These are phyloP conservation scores for Oryzias javanicus DNA, from an alignment of 2,113 vertebrate species.

Conservation along the genomic window DNA sequence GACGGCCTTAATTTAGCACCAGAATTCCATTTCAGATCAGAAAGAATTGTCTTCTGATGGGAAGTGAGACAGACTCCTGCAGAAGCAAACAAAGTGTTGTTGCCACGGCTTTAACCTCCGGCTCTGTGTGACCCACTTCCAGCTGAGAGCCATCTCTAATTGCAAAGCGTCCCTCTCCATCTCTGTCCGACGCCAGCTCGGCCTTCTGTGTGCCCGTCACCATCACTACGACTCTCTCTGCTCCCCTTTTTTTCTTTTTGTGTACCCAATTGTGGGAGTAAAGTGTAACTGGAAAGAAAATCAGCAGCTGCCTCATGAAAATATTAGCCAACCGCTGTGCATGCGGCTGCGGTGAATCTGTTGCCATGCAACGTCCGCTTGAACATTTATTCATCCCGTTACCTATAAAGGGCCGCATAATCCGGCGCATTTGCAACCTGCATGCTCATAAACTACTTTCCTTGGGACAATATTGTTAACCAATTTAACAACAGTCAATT, in stretches of 20 bases:
- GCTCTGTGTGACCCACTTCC: conserved; percentile 67
- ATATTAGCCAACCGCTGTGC: too few species aligned
- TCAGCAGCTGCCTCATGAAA: too few species aligned
- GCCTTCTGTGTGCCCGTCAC: neutral
- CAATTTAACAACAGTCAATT: too few species aligned
- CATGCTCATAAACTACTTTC: too few species aligned
- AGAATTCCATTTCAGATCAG: conserved; percentile 47
- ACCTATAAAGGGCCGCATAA: too few species aligned
- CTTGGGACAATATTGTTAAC: too few species aligned
- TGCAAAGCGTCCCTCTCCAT: conserved; percentile 9
- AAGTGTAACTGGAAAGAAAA: neutral
- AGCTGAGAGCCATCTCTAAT: conserved; percentile 42
- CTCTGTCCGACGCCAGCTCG: neutral
- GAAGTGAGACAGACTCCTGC: conserved; percentile 34
- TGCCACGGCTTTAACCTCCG: conserved; percentile 54
- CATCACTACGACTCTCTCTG: neutral
- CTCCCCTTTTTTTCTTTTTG: neutral
- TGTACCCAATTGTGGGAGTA: neutral
- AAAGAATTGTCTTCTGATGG: conserved; percentile 13
- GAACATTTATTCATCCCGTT: too few species aligned
- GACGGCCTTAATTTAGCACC: neutral
- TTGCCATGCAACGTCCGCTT: too few species aligned
- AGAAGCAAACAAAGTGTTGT: conserved; percentile 37
- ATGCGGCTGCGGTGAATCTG: too few species aligned
- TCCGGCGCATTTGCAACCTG: too few species aligned